These are phyloP conservation scores for Harpagoxenus sublaevis DNA, from an alignment of 2,888 invertebrate species.

Conservation along the genomic window DNA sequence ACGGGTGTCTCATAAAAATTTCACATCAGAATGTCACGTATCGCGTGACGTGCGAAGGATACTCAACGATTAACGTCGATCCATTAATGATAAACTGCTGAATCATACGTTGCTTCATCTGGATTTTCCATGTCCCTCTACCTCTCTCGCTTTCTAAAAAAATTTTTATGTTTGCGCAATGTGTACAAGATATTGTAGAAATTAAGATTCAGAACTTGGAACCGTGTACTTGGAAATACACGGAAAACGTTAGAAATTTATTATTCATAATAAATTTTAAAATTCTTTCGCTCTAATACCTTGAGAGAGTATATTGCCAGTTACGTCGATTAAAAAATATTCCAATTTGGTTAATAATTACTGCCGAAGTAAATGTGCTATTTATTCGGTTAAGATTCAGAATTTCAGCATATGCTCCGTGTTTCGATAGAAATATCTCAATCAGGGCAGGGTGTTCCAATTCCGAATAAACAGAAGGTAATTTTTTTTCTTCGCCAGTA, in stretches of 20 bases:
- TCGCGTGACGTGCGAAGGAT: slow-evolving; percentile 32
- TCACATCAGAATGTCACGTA: slow-evolving; percentile 19
- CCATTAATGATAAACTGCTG: slow-evolving; percentile 1
- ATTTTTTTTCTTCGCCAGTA: too few species aligned
- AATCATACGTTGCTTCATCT: background rate
- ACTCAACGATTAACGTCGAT: slow-evolving; percentile 2
- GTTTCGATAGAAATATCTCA: background rate
- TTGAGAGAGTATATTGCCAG: too few species aligned
- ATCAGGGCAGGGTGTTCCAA: too few species aligned
- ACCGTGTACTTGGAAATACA: too few species aligned
- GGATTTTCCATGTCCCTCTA: background rate
- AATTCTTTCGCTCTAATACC: too few species aligned
- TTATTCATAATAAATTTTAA: too few species aligned
- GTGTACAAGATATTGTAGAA: background rate
- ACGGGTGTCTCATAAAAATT: slow-evolving; percentile 31
- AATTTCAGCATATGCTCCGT: background rate
- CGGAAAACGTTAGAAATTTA: too few species aligned
- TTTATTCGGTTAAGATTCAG: background rate
- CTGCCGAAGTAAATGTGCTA: too few species aligned
- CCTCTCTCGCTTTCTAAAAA: background rate
- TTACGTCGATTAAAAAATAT: too few species aligned
- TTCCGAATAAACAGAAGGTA: too few species aligned
- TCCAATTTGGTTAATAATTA: too few species aligned
- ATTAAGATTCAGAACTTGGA: background rate
- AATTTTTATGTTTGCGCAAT: background rate